These are phyloP conservation scores for Pontoporia blainvillei DNA, from an alignment of 2,113 vertebrate species.

Conservation along the genomic window DNA sequence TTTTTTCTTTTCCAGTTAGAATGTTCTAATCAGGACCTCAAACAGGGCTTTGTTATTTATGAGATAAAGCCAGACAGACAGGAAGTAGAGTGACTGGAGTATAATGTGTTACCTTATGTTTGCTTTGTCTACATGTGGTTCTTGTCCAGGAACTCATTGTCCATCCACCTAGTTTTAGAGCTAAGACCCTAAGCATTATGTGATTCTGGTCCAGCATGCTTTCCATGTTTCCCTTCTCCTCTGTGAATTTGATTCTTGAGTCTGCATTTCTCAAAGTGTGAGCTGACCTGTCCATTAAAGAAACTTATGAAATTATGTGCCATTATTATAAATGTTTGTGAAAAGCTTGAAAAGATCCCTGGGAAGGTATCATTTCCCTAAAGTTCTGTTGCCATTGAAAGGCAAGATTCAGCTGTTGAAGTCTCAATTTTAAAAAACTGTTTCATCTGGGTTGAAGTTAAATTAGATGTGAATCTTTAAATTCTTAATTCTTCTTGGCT, in stretches of 20 bases:
- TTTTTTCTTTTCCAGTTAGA: neutral
- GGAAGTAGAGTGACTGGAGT: neutral
- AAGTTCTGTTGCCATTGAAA: conserved; percentile 12
- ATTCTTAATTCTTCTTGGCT: neutral
- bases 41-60: neutral
- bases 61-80: neutral
- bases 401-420: neutral
- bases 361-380: neutral
- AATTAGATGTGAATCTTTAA: conserved; percentile 29
- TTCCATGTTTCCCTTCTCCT: neutral
- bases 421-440: neutral
- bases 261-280: conserved; percentile 3
- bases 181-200: neutral
- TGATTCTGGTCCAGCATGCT: neutral
- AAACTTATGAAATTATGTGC: conserved; percentile 16
- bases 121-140: neutral
- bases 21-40: neutral
- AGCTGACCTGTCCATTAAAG: neutral
- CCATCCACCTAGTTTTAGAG: neutral
- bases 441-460: neutral
- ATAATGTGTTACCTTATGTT: neutral
- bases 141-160: neutral
- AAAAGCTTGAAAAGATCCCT: neutral
- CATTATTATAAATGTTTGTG: conserved; percentile 23
- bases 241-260: neutral